phyloP scores from a whole-genome alignment of 2,888 invertebrate species.

The Hypomecis punctinalis region DNA sequence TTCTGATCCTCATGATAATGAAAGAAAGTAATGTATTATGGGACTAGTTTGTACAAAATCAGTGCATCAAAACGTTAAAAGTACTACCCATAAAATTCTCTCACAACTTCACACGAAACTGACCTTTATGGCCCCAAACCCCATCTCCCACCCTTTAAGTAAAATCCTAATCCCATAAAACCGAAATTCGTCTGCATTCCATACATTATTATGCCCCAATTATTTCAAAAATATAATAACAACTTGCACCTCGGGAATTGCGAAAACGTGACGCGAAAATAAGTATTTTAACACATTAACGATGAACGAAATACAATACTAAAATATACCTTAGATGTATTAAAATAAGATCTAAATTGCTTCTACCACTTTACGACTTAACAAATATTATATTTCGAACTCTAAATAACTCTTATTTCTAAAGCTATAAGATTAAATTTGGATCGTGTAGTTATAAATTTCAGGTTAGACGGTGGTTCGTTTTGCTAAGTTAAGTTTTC shows the following conservation, averaged over 20 bases:
- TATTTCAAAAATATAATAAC: slow-evolving; percentile 40
- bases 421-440: slow-evolving; percentile 30
- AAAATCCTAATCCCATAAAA: not conserved
- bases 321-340: slow-evolving; percentile 15
- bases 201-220: slow-evolving; percentile 18
- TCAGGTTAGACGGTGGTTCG: slow-evolving; percentile 10
- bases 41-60: not conserved
- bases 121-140: not conserved
- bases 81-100: not conserved
- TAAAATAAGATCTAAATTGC: slow-evolving; percentile 24
- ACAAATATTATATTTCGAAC: not conserved
- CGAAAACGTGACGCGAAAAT: slow-evolving; percentile 59
- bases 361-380: not conserved
- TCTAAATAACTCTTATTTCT: slow-evolving; percentile 19
- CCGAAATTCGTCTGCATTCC: slow-evolving; percentile 10
- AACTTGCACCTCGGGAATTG: slow-evolving; percentile 57
- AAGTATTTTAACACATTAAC: slow-evolving; percentile 50
- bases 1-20: no score
- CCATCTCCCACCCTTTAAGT: not conserved
- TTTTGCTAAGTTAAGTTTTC: slow-evolving; percentile 5
- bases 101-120: not conserved
- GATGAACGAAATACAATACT: slow-evolving; percentile 20
- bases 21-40: not conserved
- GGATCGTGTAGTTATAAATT: slow-evolving; percentile 5
- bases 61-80: not conserved